Percentiles rank a stretch among this genome's conserved stretches.
These are phyloP conservation scores for Agrilus mali DNA, from an alignment of 2,888 invertebrate genomes.

Conservation along the genomic window DNA sequence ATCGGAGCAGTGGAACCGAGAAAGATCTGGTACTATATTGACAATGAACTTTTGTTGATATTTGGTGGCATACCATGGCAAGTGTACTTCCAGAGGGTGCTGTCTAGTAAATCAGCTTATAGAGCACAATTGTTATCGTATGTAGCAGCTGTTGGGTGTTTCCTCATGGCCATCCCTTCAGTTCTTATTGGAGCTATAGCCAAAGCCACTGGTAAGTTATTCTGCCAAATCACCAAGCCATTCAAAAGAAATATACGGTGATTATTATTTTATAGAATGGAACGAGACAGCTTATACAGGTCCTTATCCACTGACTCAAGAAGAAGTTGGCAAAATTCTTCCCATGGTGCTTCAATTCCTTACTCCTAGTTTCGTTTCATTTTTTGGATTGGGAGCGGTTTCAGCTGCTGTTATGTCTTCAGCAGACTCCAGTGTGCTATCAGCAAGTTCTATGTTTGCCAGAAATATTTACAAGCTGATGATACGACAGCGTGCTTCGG, in stretches of 20 bases:
- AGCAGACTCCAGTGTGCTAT: conserved; percentile 95
- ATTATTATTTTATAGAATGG: conserved; percentile 57
- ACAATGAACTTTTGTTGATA: conserved; percentile 76
- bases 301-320: conserved; percentile 56
- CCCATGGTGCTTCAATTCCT: conserved; percentile 95
- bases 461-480: conserved; percentile 96
- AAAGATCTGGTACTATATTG: conserved; percentile 73
- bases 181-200: conserved; percentile 96
- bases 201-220: conserved; percentile 71
- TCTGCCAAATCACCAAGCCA: conserved; percentile 5
- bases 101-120: conserved; percentile 89
- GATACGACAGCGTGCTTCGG: conserved; percentile 91
- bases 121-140: conserved; percentile 91
- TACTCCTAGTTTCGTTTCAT: conserved; percentile 91
- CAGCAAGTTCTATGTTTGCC: conserved; percentile 98
- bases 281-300: conserved; percentile 82
- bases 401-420: conserved; percentile 99
- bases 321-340: conserved; percentile 86
- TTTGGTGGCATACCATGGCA: conserved; percentile 98
- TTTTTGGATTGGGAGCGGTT: conserved; percentile 95
- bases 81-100: conserved; percentile 96
- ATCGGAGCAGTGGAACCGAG: conserved; percentile 63
- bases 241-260: conserved; percentile 2
- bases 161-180: conserved; percentile 94
- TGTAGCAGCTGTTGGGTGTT: conserved; percentile 90